Evolutionary conservation across 2,797 vertebrate species (phyloP), one percentile per base, ranked within the genome.

Genomic region (Coluber constrictor): DNA sequence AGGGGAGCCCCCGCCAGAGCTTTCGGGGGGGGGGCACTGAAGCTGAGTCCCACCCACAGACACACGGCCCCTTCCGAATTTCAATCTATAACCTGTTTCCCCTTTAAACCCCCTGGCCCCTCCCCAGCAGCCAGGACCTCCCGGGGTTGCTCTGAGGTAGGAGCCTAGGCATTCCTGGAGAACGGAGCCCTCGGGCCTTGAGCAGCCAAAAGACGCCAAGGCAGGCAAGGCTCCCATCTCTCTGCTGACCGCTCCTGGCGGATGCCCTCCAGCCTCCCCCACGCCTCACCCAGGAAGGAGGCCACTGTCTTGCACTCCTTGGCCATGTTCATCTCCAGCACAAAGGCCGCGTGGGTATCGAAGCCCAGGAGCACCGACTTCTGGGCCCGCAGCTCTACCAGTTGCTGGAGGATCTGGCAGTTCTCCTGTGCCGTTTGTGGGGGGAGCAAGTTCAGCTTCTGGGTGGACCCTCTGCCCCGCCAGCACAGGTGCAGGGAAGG

Each of bases 281-380:
- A 25, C 0, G 13, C 56, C 70, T 11, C 97, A 99, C 99, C 99
- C 83, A 99, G 97, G 97, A 99, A 99, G 0, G 92, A 10, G 16
- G 98, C 97, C 96, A 99, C 99, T 0, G 97, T 98, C 95, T 96
- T 96, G 87, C 98, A 98, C 89, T 97, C 97, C 87, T 99, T 99
- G 88, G 99, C 99, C 99, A 99, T 99, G 98, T 99, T 99, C 99
- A 99, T 99, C 98, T 99, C 99, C 96, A 99, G 97, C 92, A 99
- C 98, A 0, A 99, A 99, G 97, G 99, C 99, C 0, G 99, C 98
- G 0, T 99, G 99, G 0, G 98, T 99, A 94, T 1, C 95, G 96
- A 99, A 99, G 9, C 98, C 98, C 63, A 99, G 98, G 93, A 99
- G 96, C 2, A 90, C 87, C 43, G 98, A 97, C 29, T 99, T 99